Base-by-base conservation (phyloP, 2,888 invertebrate species). In the Drosophila lutescens region DNA sequence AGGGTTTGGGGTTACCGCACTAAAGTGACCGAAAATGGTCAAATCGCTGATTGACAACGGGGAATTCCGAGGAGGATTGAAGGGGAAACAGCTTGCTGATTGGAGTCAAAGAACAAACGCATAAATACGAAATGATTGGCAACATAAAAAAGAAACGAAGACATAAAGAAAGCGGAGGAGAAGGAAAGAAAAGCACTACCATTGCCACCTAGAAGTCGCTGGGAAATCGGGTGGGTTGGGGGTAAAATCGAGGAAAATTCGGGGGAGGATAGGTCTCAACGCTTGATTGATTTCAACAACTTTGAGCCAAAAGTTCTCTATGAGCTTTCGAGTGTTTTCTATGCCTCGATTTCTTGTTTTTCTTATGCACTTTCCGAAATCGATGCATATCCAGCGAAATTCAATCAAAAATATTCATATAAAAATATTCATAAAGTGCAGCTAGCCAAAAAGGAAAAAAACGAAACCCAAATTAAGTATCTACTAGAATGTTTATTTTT, bases 91-190 rank as follows among this genome's bases (percentile, higher is more conserved):
- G 69, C 59, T 46, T 65, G 65, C 53, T 65, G 66, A 65, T 65
- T 65, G 69, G 41, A 71, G 69, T 57, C 70, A 76, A 65, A 77
- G 77, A 80, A 74, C 74, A 71, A 78, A 81, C 78, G 76, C 82
- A 87, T 84, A 85, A 84, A 84, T 87, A 84, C 82, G 67, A 80
- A 84, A 87, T 85, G 84, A 84, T 87, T 87, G 85, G 70, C 69
- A 85, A 71, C 76, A 82, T 70, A 78, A 78, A 78, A 63, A 73
- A 71, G 34, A 55, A 30, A 38, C 53, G 49, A 59, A 55, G 53
- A 49, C 41, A 58, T 60, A 58, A 65, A 57, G 46, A 46, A 44
- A 69, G 49, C 43, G 30, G 32, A 51, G 32, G 34, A 26, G 13
- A 44, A 44, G 15, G 12, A 44, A 23, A 0, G 30, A 1, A 57